Conservation (phyloP, 2,113 vertebrate species). For the Ornithorhynchus anatinus region DNA sequence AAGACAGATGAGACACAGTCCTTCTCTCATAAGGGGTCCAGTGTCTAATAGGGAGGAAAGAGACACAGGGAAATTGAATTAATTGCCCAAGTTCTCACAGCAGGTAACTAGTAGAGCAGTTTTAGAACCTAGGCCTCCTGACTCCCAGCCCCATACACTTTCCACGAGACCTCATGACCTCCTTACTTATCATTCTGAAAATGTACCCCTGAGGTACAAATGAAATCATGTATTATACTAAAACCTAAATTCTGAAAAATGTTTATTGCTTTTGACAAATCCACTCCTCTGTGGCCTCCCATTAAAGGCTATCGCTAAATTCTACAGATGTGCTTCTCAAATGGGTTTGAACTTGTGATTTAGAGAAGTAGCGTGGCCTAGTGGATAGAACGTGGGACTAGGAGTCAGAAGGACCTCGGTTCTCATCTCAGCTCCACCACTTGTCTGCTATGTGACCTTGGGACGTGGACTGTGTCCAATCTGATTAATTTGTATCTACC, state of each 20-base stretch:
- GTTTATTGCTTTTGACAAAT: neutral
- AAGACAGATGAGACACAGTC: too few relatives aligned
- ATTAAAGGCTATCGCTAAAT: neutral
- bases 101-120: too few relatives aligned
- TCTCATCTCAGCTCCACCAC: neutral
- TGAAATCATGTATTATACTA: neutral
- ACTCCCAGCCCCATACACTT: too few relatives aligned
- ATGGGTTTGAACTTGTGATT: neutral
- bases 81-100: too few relatives aligned
- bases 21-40: too few relatives aligned
- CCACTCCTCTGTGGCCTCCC: neutral
- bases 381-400: neutral
- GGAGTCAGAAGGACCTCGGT: neutral
- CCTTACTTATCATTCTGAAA: neutral
- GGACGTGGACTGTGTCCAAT: neutral
- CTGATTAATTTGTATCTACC: too few relatives aligned
- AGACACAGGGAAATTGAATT: too few relatives aligned
- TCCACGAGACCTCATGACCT: too few relatives aligned
- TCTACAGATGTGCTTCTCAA: neutral
- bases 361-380: neutral
- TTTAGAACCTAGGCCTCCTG: too few relatives aligned
- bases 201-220: neutral
- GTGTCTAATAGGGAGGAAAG: too few relatives aligned
- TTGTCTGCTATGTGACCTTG: neutral
- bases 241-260: neutral